Conservation (phyloP, 1,140 invertebrate species). For the Gryllus bimaculatus region DNA sequence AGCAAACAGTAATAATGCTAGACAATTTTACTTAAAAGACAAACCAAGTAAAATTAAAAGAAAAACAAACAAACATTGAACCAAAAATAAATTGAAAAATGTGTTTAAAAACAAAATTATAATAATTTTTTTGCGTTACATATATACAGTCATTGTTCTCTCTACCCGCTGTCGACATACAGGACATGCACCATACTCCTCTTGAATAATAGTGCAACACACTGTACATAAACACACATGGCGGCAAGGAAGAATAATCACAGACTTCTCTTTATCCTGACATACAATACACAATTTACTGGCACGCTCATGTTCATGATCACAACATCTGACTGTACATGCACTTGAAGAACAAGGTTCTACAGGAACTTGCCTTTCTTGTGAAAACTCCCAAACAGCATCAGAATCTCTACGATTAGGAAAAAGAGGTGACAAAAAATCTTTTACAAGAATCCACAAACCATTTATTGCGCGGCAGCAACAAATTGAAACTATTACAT, state of each 20-base stretch:
- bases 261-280: conserved; percentile 10
- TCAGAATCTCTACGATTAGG: background rate
- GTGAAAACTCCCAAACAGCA: background rate
- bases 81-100: background rate
- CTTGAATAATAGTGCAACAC: conserved; percentile 8
- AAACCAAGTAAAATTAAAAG: too few relatives aligned
- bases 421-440: background rate
- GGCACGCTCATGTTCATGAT: conserved; percentile 11
- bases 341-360: background rate
- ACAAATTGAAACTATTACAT: background rate
- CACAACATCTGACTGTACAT: background rate
- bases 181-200: conserved; percentile 8
- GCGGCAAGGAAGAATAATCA: conserved; percentile 19
- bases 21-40: too few relatives aligned
- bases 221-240: conserved; percentile 18
- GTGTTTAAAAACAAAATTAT: background rate
- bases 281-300: conserved; percentile 20
- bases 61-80: too few relatives aligned
- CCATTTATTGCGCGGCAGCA: background rate
- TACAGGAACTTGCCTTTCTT: background rate
- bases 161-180: conserved; percentile 13
- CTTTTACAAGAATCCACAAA: background rate
- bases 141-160: conserved; percentile 14
- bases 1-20: too few relatives aligned
- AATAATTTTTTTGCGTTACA: conserved; percentile 6